Conservation (phyloP, 2,113 vertebrate genomes). For the Passer montanus region DNA sequence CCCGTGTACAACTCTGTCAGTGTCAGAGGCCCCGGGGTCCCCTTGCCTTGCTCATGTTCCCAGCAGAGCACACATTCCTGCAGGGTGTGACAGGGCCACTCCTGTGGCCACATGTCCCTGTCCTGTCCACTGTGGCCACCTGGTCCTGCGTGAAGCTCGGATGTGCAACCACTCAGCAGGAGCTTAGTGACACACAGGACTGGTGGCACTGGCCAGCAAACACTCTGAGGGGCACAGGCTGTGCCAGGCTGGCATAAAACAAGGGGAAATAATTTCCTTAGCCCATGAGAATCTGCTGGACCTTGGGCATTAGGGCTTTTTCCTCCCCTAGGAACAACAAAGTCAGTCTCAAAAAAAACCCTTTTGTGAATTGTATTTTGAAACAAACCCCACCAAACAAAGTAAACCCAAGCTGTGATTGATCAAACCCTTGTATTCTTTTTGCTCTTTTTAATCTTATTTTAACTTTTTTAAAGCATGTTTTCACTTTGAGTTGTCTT, state of each 20-base stretch:
- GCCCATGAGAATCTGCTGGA: background rate
- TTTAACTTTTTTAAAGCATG: background rate
- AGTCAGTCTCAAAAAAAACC: background rate
- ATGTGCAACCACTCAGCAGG: background rate
- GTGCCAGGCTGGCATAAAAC: background rate
- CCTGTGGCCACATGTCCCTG: background rate
- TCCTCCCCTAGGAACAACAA: background rate
- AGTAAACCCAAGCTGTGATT: background rate
- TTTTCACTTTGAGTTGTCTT: background rate
- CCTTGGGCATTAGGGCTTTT: background rate
- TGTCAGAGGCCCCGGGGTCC: background rate
- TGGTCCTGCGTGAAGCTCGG: background rate
- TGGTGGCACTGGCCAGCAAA: background rate
- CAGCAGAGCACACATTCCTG: background rate
- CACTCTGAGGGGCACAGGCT: background rate
- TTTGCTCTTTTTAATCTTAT: background rate
- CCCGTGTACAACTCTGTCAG: background rate
- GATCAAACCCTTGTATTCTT: background rate
- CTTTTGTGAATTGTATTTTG: background rate
- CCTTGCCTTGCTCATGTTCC: background rate
- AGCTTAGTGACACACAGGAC: background rate
- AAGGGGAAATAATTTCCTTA: background rate
- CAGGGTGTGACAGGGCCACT: background rate
- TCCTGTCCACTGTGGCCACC: background rate
- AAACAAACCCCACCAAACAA: background rate